Evolutionary conservation across 2,797 vertebrate species (phyloP), one percentile per base, ranked within the genome.

Genomic region (Staurois parvus): DNA sequence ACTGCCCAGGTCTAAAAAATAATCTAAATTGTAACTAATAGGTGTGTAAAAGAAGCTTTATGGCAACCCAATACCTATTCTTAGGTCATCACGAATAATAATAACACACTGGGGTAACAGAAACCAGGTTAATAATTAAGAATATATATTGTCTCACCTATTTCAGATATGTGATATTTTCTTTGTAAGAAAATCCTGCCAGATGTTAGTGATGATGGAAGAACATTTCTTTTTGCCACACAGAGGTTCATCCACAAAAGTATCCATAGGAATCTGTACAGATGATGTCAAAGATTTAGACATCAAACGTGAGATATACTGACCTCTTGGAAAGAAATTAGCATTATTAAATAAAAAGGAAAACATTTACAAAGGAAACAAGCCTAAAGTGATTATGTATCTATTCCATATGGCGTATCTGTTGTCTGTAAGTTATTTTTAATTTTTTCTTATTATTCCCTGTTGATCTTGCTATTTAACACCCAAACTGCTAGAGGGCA

Each of bases 361-460:
- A 87, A 64, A 73, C 79, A 10, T 62, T 2, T 34, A 26, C 72
- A 56, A 68, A 84, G 80, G 83, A 42, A 86, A 87, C 85, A 89
- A 81, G 68, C 19, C 89, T 88, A 89, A 85, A 69, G 2, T 21
- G 88, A 90, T 86, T 86, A 88, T 86, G 90, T 92, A 91, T 90
- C 91, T 75, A 81, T 92, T 91, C 90, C 90, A 90, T 66, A 66
- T 66, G 64, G 12, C 2, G 5, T 26, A 15, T 29, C n/a, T 66
- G 12, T 66, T 66, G 64, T 66, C 69, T 79, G 89, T 79, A 89
- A 89, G 88, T 89, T 90, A 84, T 76, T 89, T 89, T 90, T 89
- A 80, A 70, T 42, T 85, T 73, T 89, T 88, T 72, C 5, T 89
- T 87, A 67, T 85, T 69, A 5, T 72, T 87, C 85, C 34, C 6